Base-by-base conservation (phyloP, 2,113 vertebrate genomes). In the Protomyctophum bolini region DNA sequence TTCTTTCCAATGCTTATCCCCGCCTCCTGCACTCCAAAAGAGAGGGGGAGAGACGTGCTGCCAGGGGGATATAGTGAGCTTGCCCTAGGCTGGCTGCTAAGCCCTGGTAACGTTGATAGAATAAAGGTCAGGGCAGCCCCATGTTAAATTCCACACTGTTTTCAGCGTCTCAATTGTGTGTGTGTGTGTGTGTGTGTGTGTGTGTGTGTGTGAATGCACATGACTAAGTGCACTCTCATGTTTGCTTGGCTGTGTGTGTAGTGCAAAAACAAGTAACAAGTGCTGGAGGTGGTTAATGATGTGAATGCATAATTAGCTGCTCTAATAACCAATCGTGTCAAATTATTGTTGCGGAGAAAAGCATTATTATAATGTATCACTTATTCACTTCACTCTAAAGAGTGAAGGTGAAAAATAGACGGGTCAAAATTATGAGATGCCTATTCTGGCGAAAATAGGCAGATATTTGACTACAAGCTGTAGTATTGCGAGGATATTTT, bases 281-380 rank as follows among this genome's bases (percentile, higher is more conserved):
- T 58, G 28, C 1, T 58, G 11, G 62, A 4, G 52, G 45, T 58
- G 57, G 78, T 73, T 82, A 70, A 70, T 21, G 52, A 75, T 48
- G 50, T 51, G 12, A 59, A 68, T 56, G 33, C 77, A 12, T 78
- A 69, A 82, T 73, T 71, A 59, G 33, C 33, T 6, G 33, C 33
- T 41, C 33, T 41, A 41, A 41, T 41, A 41, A 41, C 33, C 5
- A 6, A 41, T 41, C 33, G 5, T 4, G 33, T 41, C 33, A 4
- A 41, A 41, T 41, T 41, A 41, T 6, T 41, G 33, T 41, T 6
- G 33, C 33, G 4, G 33, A 41, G 33, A 41, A 6, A 41, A 41
- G 33, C 33, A 41, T 41, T 41, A 41, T 41, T 41, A 41, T 41
- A 21, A 21, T 21, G 21, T 21, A 21, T 21, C 21, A 21, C n/a